Evolutionary conservation across 2,888 invertebrate species (phyloP), one percentile per base, ranked within the genome.

Genomic region (Sinelater perroti): DNA sequence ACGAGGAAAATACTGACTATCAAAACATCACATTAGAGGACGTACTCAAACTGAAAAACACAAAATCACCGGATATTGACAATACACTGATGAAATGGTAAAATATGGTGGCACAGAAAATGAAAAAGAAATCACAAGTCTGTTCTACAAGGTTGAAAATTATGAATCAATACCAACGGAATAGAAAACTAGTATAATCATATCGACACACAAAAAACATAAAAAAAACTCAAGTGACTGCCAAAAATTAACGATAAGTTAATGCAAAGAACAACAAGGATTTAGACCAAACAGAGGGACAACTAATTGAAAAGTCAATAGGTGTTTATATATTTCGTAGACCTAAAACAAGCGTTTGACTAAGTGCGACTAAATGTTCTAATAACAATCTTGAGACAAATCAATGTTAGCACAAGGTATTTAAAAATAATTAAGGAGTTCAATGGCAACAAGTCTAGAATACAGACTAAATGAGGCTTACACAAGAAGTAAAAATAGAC

Each of bases 271-370:
- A n/a, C n/a, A n/a, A n/a, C n/a, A n/a, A n/a, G n/a, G n/a, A n/a
- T n/a, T n/a, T n/a, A n/a, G n/a, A n/a, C n/a, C n/a, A n/a, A n/a
- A n/a, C n/a, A n/a, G n/a, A n/a, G n/a, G n/a, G n/a, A n/a, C n/a
- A n/a, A 31, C 31, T n/a, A 31, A 11, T 31, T 6, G 31, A 31
- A 31, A 31, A 31, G 31, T 31, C 31, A 4, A 31, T 7, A 31
- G 10, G 10, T n/a, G n/a, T 35, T 35, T n/a, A 5, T 35, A 35
- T 35, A 16, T 35, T 35, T 35, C 16, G 16, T 35, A 7, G 35
- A 35, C 35, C 14, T 35, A 16, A 21, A 21, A 44, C 21, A 24
- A 28, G 24, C 44, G 18, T 44, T 44, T 44, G 44, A 44, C 10
- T n/a, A 16, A n/a, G n/a, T n/a, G n/a, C n/a, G n/a, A n/a, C n/a